These are phyloP conservation scores for Macrochelys suwanniensis DNA, from an alignment of 2,797 vertebrate species.

Conservation along the genomic window DNA sequence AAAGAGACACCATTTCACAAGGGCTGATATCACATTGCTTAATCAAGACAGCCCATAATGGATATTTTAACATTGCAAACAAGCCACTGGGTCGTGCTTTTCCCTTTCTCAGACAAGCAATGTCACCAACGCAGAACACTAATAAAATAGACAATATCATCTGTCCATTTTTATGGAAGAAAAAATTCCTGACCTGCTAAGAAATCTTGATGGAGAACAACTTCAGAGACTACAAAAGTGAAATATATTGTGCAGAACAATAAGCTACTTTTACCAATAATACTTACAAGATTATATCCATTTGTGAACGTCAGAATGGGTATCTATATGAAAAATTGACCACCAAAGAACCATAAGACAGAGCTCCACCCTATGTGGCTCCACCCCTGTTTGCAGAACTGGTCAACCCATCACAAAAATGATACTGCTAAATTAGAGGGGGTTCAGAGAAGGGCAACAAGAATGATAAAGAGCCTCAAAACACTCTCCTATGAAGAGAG, in stretches of 20 bases:
- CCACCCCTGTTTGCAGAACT: neutral
- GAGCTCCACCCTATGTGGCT: neutral
- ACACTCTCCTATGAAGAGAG: neutral
- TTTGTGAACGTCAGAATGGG: neutral
- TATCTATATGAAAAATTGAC: neutral
- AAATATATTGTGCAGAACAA: neutral
- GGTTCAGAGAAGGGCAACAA: neutral
- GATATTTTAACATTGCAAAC: neutral
- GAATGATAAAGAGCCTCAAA: neutral
- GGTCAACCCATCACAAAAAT: neutral
- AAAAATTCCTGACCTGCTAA: neutral
- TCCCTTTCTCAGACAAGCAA: neutral
- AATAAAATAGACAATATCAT: neutral
- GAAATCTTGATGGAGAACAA: neutral
- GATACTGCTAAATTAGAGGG: neutral
- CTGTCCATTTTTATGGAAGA: fast-evolving
- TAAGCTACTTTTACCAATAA: neutral
- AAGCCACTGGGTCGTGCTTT: neutral
- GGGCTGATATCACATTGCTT: fast-evolving
- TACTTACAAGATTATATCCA: neutral
- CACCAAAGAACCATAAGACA: neutral
- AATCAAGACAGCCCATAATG: neutral
- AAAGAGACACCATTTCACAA: neutral
- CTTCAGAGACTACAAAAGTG: slow-evolving; percentile 6
- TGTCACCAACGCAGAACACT: neutral